Evolutionary conservation across 2,797 vertebrate species (phyloP), one percentile per base, ranked within the genome.

Genomic region (Crenuchus spilurus): DNA sequence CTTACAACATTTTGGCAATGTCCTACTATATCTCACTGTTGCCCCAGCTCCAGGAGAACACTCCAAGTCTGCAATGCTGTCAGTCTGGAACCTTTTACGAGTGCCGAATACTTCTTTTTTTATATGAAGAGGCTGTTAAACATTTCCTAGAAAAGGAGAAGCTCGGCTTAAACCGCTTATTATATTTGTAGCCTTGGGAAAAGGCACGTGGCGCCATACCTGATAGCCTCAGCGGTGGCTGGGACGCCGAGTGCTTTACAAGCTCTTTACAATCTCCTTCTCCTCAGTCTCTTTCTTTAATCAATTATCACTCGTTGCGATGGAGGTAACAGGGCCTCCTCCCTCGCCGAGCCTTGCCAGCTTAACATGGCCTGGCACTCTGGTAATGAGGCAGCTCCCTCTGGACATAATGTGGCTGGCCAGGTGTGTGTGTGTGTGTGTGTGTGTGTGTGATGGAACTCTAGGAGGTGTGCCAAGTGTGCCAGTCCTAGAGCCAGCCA

Each of bases 51-150:
- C 55, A 16, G n/a, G 8, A 30, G 20, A 39, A 31, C 6, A 37
- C 58, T 14, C 41, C n/a, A 16, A 49, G 46, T 90, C 89, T 86
- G 83, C 89, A 90, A 90, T 88, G 85, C 87, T 87, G 86, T 89
- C 89, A 89, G 80, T 87, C 85, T 84, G 75, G 80, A 72, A 82
- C 66, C 80, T 86, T 91, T 92, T 90, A 90, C 81, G 77, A 89
- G 87, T 84, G 44, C 81, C 69, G 80, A 89, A 89, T 85, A 86
- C 82, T 84, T 90, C 81, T 80, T 51, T 52, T 89, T 91, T 88
- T 90, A 89, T 88, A 87, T 84, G 88, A 91, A 83, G 77, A 82
- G 84, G 64, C 80, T 79, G 74, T 87, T 80, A 83, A 83, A 85
- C 74, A 80, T 84, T 82, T 84, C 70, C 76, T 71, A 64, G 65